These are phyloP conservation scores for Tipula confusa DNA, from an alignment of 2,888 invertebrate species.

Conservation along the genomic window DNA sequence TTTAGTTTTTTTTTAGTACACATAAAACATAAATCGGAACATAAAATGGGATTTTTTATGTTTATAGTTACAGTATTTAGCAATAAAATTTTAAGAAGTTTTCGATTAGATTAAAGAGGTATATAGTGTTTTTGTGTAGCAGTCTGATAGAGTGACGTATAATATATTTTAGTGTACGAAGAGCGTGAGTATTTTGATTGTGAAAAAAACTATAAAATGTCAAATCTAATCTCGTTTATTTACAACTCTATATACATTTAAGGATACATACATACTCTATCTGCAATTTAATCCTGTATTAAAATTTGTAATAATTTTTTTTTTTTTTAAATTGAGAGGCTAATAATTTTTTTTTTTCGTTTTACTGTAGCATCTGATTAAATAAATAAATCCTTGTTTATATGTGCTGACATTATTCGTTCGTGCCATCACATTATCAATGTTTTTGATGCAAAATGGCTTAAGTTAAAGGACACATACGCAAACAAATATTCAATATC, in stretches of 20 bases:
- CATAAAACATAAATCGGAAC: not conserved
- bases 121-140: not conserved
- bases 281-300: too few relatives aligned
- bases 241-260: too few relatives aligned
- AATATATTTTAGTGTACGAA: not conserved
- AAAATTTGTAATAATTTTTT: too few relatives aligned
- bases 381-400: not conserved
- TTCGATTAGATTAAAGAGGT: too few relatives aligned
- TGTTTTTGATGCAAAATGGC: not conserved
- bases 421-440: not conserved
- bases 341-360: too few relatives aligned
- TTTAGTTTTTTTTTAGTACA: not conserved
- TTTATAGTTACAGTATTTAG: not conserved
- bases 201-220: too few relatives aligned
- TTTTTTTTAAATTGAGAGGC: too few relatives aligned
- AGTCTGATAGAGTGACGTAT: too few relatives aligned
- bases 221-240: too few relatives aligned
- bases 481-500: too few relatives aligned
- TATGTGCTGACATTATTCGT: not conserved
- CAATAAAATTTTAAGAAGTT: not conserved
- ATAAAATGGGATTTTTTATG: not conserved
- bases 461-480: conserved; percentile 5
- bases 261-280: too few relatives aligned
- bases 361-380: not conserved
- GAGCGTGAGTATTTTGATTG: not conserved